Evolutionary conservation across 2,888 invertebrate genomes (phyloP).

Genomic region (Drosophila suboccidentalis): DNA sequence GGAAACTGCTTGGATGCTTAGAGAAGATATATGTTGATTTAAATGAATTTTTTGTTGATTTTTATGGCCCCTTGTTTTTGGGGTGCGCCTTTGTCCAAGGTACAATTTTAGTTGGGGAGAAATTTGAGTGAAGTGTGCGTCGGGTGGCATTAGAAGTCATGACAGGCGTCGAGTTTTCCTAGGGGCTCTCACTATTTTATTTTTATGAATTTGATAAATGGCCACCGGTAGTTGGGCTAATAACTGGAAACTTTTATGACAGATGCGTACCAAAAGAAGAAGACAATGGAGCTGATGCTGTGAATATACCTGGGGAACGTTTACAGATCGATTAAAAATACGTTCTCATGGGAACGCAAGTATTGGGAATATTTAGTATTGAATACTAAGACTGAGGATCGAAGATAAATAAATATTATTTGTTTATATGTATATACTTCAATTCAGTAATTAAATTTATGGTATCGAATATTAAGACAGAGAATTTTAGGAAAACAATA

Average conservation of each 20-base stretch:
- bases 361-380: background rate
- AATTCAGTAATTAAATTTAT: too few species aligned
- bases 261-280: slow-evolving; percentile 33
- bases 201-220: slow-evolving; percentile 79
- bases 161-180: slow-evolving; percentile 44
- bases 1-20: slow-evolving; percentile 30
- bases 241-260: slow-evolving; percentile 66
- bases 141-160: slow-evolving; percentile 62
- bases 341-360: slow-evolving; percentile 24
- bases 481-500: too few species aligned
- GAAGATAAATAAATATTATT: background rate
- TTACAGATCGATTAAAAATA: slow-evolving; percentile 34
- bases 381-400: background rate
- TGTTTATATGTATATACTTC: background rate
- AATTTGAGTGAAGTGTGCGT: slow-evolving; percentile 61
- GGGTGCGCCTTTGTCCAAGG: slow-evolving; percentile 14
- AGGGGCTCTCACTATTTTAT: slow-evolving; percentile 45
- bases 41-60: slow-evolving; percentile 79
- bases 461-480: too few species aligned
- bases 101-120: slow-evolving; percentile 16
- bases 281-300: slow-evolving; percentile 3
- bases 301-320: slow-evolving; percentile 41
- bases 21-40: slow-evolving; percentile 76
- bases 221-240: slow-evolving; percentile 60
- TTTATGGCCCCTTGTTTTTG: slow-evolving; percentile 69